These are phyloP conservation scores for Drosophila grimshawi DNA, from an alignment of 1,140 invertebrate genomes.

Conservation along the genomic window DNA sequence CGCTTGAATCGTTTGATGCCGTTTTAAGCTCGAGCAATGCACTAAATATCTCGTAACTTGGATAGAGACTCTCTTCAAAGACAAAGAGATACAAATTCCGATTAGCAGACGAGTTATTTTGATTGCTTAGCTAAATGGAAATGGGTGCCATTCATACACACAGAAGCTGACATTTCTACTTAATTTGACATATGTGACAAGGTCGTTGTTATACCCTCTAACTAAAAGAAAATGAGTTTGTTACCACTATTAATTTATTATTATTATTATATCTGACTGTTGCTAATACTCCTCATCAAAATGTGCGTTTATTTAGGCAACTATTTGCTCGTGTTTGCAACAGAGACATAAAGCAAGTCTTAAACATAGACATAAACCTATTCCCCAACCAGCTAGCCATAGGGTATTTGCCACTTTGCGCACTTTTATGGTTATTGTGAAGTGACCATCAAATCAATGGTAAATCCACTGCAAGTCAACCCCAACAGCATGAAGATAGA, in stretches of 20 bases:
- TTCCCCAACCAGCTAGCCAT: too few species aligned
- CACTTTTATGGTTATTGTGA: slow-evolving; percentile 6
- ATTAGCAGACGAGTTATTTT: slow-evolving; percentile 19
- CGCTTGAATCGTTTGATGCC: slow-evolving; percentile 58
- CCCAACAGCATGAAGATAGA: background rate
- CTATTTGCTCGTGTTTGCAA: too few species aligned
- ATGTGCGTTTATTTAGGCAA: too few species aligned
- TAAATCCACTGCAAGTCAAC: slow-evolving; percentile 26
- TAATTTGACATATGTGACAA: slow-evolving; percentile 4
- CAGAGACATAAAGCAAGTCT: too few species aligned
- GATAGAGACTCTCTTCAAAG: background rate
- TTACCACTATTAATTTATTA: background rate
- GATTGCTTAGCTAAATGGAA: slow-evolving; percentile 15
- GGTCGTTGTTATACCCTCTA: background rate
- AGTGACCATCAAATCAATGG: slow-evolving; percentile 38
- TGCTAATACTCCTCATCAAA: too few species aligned
- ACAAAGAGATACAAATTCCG: background rate
- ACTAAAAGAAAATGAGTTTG: background rate
- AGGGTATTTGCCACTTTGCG: too few species aligned
- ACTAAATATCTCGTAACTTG: slow-evolving; percentile 10
- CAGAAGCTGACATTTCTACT: slow-evolving; percentile 1
- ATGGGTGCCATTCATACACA: slow-evolving; percentile 9
- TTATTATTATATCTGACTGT: too few species aligned
- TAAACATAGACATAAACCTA: too few species aligned
- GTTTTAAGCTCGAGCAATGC: slow-evolving; percentile 49